These are phyloP conservation scores for Manduca sexta DNA, from an alignment of 1,140 invertebrate genomes.

Conservation along the genomic window DNA sequence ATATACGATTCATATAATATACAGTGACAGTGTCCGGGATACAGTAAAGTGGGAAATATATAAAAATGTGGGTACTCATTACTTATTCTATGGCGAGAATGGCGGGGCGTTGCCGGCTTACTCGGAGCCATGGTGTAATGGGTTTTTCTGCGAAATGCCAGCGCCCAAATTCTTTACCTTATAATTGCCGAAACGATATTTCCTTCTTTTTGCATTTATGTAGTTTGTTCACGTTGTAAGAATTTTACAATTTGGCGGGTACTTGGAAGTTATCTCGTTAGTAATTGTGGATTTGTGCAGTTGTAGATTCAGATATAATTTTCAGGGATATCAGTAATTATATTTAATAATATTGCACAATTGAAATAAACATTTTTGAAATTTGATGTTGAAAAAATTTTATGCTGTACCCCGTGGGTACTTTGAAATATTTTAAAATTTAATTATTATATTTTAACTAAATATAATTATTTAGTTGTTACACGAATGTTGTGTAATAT, in stretches of 20 bases:
- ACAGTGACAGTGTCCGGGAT: conserved; percentile 6
- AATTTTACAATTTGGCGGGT: conserved; percentile 16
- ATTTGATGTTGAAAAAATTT: too few species aligned
- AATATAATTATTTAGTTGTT: too few species aligned
- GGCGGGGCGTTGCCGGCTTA: conserved; percentile 61
- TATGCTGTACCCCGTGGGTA: too few species aligned
- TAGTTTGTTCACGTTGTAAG: conserved; percentile 1
- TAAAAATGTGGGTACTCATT: conserved; percentile 8
- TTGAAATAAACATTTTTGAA: too few species aligned
- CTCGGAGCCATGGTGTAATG: conserved; percentile 36
- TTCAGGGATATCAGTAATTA: too few species aligned
- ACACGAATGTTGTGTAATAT: too few species aligned
- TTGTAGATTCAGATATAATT: too few species aligned
- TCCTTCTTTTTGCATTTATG: not conserved
- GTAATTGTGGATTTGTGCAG: not conserved
- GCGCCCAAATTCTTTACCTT: conserved; percentile 51
- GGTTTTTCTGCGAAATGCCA: conserved; percentile 55
- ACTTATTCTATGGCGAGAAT: conserved; percentile 15
- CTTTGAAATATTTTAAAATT: too few species aligned
- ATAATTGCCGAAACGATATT: conserved; percentile 1
- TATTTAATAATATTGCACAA: too few species aligned
- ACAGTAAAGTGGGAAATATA: not conserved
- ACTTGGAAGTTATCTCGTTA: conserved; percentile 5
- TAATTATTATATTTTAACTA: too few species aligned
- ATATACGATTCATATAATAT: conserved; percentile 7